Conservation (phyloP, 2,888 invertebrate species). For the Scrobipalpa costella region DNA sequence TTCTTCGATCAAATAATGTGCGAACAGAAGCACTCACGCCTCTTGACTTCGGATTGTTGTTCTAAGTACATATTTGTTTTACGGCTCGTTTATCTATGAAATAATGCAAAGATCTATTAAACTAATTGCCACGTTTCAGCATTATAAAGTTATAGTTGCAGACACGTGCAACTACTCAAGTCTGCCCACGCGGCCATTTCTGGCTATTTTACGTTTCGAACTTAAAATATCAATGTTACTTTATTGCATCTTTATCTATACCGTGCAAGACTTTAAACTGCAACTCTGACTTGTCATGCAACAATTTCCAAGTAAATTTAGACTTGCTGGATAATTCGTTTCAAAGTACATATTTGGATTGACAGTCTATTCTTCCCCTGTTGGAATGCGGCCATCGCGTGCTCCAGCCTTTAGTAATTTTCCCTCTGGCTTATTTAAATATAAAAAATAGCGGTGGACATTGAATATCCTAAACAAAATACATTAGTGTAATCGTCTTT, state of each 20-base stretch:
- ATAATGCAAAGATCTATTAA: slow-evolving; percentile 8
- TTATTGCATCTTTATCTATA: neutral
- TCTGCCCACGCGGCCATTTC: slow-evolving; percentile 49
- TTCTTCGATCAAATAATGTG: slow-evolving; percentile 20
- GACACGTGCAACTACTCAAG: slow-evolving; percentile 40
- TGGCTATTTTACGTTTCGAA: slow-evolving; percentile 29
- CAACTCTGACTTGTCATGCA: neutral
- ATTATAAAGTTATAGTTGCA: neutral
- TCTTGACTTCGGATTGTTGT: neutral
- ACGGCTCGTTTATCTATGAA: slow-evolving; percentile 9
- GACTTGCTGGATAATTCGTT: neutral
- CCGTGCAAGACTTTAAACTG: too few species aligned
- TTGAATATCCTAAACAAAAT: slow-evolving; percentile 21
- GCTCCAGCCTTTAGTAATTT: slow-evolving; percentile 3
- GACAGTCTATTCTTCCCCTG: slow-evolving; percentile 6
- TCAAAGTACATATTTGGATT: slow-evolving; percentile 9
- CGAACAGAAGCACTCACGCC: neutral
- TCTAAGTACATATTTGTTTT: neutral
- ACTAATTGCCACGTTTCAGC: neutral
- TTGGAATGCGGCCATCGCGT: slow-evolving; percentile 25
- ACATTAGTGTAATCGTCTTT: slow-evolving; percentile 19
- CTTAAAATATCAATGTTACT: slow-evolving; percentile 10
- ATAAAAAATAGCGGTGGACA: slow-evolving; percentile 21
- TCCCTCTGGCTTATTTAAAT: slow-evolving; percentile 11
- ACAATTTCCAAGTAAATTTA: neutral